A percentile compares a stretch with the other conserved stretches of the same genome.
These are phyloP conservation scores for Meta bourneti DNA, from an alignment of 2,888 invertebrate genomes.

Conservation along the genomic window DNA sequence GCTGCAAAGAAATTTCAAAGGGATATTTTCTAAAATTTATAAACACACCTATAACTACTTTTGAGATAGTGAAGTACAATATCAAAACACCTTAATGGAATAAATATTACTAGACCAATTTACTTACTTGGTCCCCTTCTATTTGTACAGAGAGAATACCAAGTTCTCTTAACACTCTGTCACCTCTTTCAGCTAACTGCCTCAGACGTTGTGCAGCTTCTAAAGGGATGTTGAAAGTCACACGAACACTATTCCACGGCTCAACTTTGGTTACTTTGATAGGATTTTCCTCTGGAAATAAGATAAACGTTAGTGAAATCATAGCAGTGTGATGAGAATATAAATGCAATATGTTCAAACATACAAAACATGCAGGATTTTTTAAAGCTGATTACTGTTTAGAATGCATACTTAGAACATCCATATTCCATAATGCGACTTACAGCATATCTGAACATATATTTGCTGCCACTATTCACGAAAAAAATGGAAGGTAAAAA, in stretches of 20 bases:
- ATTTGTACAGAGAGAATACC: slow-evolving; percentile 97
- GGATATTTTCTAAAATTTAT: too few species aligned
- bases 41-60: too few species aligned
- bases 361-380: background rate
- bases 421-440: background rate
- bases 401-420: background rate
- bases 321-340: background rate
- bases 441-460: too few species aligned
- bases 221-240: slow-evolving; percentile 97
- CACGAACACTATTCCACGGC: slow-evolving; percentile 99
- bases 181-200: slow-evolving; percentile 94
- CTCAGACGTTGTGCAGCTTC: slow-evolving; percentile 95
- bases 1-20: too few species aligned
- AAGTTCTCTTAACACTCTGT: slow-evolving; percentile 91
- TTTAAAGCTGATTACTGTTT: background rate
- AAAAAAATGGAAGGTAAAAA: too few species aligned
- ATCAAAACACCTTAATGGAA: too few species aligned
- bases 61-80: too few species aligned
- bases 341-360: background rate
- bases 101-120: too few species aligned
- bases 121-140: slow-evolving; percentile 83
- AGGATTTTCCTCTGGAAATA: slow-evolving; percentile 82
- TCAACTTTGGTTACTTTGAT: slow-evolving; percentile 90
- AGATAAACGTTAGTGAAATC: slow-evolving; percentile 1
- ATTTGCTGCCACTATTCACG: too few species aligned